These are phyloP conservation scores for Thera obeliscata DNA, from an alignment of 2,888 invertebrate species.

Conservation along the genomic window DNA sequence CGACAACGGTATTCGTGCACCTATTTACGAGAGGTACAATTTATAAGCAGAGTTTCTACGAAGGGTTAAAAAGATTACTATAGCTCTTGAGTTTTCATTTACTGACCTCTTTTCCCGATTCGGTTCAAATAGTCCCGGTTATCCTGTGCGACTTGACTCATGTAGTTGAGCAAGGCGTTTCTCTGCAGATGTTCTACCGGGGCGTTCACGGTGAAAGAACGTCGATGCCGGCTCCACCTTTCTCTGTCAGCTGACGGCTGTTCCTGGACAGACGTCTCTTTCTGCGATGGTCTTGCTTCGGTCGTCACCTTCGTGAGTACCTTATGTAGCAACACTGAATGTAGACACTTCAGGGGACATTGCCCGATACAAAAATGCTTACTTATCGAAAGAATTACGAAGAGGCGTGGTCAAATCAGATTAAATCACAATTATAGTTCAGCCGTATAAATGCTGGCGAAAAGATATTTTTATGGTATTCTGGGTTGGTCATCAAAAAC, in stretches of 20 bases:
- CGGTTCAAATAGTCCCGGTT: conserved; percentile 69
- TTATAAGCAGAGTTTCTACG: background rate
- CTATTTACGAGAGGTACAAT: background rate
- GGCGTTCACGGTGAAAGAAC: conserved; percentile 70
- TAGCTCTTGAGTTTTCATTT: background rate
- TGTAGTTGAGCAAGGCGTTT: conserved; percentile 61
- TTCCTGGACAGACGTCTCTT: conserved; percentile 1
- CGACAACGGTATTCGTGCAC: background rate
- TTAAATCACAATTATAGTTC: background rate
- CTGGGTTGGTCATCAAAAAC: conserved; percentile 25
- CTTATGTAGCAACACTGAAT: conserved; percentile 29
- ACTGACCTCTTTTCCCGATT: conserved; percentile 76
- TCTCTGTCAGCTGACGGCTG: conserved; percentile 60
- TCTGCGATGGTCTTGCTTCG: conserved; percentile 1
- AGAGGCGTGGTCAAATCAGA: background rate
- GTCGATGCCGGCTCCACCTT: conserved; percentile 56
- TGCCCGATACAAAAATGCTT: background rate
- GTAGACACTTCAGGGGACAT: conserved; percentile 9
- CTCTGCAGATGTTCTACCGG: conserved; percentile 68
- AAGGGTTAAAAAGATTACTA: background rate
- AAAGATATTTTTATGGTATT: conserved; percentile 18
- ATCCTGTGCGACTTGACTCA: conserved; percentile 60
- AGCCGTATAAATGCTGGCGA: conserved; percentile 4
- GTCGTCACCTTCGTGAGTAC: conserved; percentile 17
- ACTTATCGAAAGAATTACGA: background rate